Base-by-base conservation (phyloP, 2,113 vertebrate species). In the Pardalotus punctatus region DNA sequence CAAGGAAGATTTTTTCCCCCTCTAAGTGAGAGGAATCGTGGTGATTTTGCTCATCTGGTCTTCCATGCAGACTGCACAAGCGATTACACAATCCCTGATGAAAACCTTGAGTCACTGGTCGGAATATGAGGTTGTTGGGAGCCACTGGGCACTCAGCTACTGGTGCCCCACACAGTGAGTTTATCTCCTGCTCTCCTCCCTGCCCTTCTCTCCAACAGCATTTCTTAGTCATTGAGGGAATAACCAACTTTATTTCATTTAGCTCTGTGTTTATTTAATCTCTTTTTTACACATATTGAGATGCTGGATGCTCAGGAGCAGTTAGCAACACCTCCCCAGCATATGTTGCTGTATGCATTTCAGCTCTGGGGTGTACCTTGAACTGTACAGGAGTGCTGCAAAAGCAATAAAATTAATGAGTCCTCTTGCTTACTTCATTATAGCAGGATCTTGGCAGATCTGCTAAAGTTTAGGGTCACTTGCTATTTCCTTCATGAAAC, bases 401-500 rank as follows among this genome's bases (percentile, higher is more conserved):
- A 80, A 90, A 66, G 11, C 54, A 60, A n/a, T 81, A 54, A 66
- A 86, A 83, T 53, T 18, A 83, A 73, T 18, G 40, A 64, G 2
- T 77, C 51, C 40, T 57, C 48, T 81, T 81, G 22, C 27, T 45
- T 42, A 11, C 65, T 84, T 60, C 22, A 27, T 79, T 72, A 35
- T 31, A 61, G 67, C 62, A 89, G 40, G 8, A 12, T 62, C 72
- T 81, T 64, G 38, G 43, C 42, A 50, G 40, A 56, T 27, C 43
- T 70, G 23, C 60, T 76, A 1, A 79, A 78, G 50, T 40, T 78
- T 47, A 47, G 66, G 42, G 31, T 64, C 43, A 14, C 18, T 62
- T 84, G 51, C 60, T 23, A 6, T 69, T 95, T 92, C 77, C 57
- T 74, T 78, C 43, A 22, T 53, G 64, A 90, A 90, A 86, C 22